phyloP scores from a whole-genome alignment of 2,888 invertebrate genomes.

The Iselma pallidipennis region DNA sequence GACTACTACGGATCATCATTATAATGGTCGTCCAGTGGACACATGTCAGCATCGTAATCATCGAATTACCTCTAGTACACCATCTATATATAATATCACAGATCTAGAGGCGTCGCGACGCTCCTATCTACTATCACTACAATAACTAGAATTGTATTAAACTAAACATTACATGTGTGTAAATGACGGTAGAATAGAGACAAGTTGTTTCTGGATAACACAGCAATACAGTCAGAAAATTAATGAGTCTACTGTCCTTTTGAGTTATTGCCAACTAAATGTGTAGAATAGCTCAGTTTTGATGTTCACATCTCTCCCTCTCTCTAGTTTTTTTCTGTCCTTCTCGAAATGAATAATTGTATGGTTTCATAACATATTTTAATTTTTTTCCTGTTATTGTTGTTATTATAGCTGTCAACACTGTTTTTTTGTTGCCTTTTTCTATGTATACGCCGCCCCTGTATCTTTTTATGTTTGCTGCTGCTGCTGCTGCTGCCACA shows the following conservation, averaged over 20 bases:
- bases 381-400: not conserved
- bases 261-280: not conserved
- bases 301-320: no score
- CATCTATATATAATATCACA: conserved; percentile 11
- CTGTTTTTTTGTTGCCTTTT: no score
- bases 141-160: no score
- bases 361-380: not conserved
- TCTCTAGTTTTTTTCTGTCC: not conserved
- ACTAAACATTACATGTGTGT: no score
- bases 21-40: conserved; percentile 16
- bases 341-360: no score
- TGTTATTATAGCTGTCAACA: not conserved
- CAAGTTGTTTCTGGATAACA: no score
- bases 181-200: no score
- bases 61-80: conserved; percentile 10
- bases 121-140: not conserved
- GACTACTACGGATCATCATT: conserved; percentile 22
- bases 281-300: no score
- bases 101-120: conserved; percentile 17
- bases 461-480: no score
- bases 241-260: not conserved
- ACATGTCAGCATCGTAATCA: conserved; percentile 9
- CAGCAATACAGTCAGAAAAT: not conserved
- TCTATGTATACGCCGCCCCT: no score
- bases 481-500: no score